These are phyloP conservation scores for Hyles vespertilio DNA, from an alignment of 1,140 invertebrate species.

Conservation along the genomic window DNA sequence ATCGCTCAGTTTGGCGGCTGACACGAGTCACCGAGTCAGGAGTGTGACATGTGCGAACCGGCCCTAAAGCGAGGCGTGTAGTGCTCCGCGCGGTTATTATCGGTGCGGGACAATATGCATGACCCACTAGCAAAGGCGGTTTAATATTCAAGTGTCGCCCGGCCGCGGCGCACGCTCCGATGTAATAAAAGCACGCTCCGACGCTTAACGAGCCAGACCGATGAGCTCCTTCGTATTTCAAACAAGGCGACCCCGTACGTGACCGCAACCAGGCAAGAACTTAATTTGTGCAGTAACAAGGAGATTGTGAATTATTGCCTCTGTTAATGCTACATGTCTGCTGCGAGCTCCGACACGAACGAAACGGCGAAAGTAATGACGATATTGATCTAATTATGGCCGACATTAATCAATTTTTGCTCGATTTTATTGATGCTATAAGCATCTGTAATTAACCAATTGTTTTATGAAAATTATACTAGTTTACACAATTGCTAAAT, in stretches of 20 bases:
- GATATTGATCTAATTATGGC: too few relatives aligned
- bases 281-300: slow-evolving; percentile 64
- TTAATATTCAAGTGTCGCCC: slow-evolving; percentile 69
- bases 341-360: too few relatives aligned
- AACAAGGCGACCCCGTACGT: slow-evolving; percentile 67
- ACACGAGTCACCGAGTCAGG: too few relatives aligned
- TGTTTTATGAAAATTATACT: too few relatives aligned
- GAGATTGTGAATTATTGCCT: slow-evolving; percentile 56
- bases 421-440: too few relatives aligned
- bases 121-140: slow-evolving; percentile 48
- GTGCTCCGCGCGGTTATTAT: not conserved
- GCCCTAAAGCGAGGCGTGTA: too few relatives aligned
- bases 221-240: slow-evolving; percentile 71
- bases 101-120: slow-evolving; percentile 52
- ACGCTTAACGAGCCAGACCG: slow-evolving; percentile 69
- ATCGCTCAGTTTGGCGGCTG: too few relatives aligned
- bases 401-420: too few relatives aligned
- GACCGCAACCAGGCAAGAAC: slow-evolving; percentile 57
- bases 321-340: slow-evolving; percentile 30
- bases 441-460: too few relatives aligned
- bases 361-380: too few relatives aligned
- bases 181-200: slow-evolving; percentile 72
- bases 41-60: too few relatives aligned
- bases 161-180: slow-evolving; percentile 51
- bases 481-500: too few relatives aligned